Evolutionary conservation across 2,888 invertebrate genomes (phyloP).

Genomic region (Drosophila anceps): DNA sequence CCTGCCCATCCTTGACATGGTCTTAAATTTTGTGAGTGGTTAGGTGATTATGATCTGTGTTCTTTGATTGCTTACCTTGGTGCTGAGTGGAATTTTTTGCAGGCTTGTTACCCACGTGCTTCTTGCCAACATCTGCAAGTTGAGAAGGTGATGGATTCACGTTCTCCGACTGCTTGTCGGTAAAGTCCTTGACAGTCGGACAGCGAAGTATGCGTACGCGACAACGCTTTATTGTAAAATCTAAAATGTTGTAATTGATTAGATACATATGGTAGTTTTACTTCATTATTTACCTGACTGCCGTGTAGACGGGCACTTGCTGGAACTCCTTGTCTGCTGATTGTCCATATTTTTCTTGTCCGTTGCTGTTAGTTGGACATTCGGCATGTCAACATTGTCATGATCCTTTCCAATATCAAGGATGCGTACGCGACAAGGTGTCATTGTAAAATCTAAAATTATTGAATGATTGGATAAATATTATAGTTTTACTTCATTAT

Average conservation of each 20-base stretch:
- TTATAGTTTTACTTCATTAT: not conserved
- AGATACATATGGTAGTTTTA: not conserved
- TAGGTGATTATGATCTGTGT: not conserved
- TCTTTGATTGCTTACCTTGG: not conserved
- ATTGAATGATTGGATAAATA: not conserved
- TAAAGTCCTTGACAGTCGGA: not conserved
- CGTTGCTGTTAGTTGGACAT: not conserved
- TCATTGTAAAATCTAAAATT: too few species aligned
- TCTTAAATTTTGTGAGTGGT: not conserved
- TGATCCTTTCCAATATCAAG: not conserved
- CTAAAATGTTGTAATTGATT: not conserved
- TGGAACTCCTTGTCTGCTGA: not conserved
- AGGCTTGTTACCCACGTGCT: not conserved
- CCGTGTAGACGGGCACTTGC: not conserved
- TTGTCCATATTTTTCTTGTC: not conserved
- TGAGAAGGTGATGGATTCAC: too few species aligned
- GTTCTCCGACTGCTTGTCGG: not conserved
- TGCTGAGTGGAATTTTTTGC: too few species aligned
- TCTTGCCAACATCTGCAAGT: not conserved
- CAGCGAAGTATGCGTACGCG: not conserved
- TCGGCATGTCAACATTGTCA: not conserved
- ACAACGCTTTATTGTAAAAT: not conserved
- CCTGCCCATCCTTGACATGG: not conserved
- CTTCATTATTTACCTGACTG: not conserved
- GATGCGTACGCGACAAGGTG: too few species aligned